Base-by-base conservation (phyloP, 2,113 vertebrate species). In the Zosterops pallidus region DNA sequence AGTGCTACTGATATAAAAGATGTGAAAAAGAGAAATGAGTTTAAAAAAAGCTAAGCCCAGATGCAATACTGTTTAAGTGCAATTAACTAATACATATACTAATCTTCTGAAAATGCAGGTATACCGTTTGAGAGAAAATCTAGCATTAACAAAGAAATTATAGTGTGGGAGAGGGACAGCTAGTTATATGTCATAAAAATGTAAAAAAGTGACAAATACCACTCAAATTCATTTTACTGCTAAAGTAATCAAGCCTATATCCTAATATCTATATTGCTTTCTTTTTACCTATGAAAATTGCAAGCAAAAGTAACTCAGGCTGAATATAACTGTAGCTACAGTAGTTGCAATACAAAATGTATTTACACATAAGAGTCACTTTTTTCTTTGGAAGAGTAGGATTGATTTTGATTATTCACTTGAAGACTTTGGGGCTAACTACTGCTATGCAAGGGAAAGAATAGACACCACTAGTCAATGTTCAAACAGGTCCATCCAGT, bases 301-400 rank as follows among this genome's bases (percentile, higher is more conserved):
- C 4, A 50, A 84, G 5, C 2, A 63, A 56, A 95, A 42, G 3
- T 41, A 53, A 46, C 14, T 31, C 13, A 50, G 4, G 9, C 15
- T 76, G 44, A 63, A 81, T 70, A 63, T 50, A 50, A 55, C 22
- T 56, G 5, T n/a, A 41, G 19, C 6, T 7, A 47, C 4, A 44
- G 4, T 44, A 65, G 23, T 31, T 14, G 25, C 5, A 76, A 24
- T n/a, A 46, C 8, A 41, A 76, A 72, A 55, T n/a, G 1, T 69
- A 44, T 59, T 93, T 90, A 9, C 11, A 26, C 4, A 1, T 10
- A 7, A 9, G 2, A 60, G 2, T 29, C 0, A 0, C 12, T 56
- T 57, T 57, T 80, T 72, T n/a, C 18, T 39, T 86, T 57, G 41
- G 21, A 80, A 69, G 10, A 70, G 25, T 29, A 11, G 18, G 4